A percentile compares a stretch with the other conserved stretches of the same genome.
These are phyloP conservation scores for Poeciliopsis prolifica DNA, from an alignment of 2,113 vertebrate genomes.

Conservation along the genomic window DNA sequence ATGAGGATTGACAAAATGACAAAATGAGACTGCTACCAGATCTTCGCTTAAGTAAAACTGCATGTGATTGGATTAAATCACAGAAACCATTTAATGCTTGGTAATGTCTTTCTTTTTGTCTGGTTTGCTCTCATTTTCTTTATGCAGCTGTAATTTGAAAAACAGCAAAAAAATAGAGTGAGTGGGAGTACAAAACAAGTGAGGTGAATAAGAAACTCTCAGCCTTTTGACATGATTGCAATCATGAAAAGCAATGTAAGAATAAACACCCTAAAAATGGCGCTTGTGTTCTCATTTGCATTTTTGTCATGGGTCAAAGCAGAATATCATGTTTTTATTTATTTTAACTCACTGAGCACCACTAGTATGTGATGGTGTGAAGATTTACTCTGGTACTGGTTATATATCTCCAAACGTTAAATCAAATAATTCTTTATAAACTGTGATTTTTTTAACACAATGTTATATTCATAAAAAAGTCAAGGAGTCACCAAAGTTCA, in stretches of 20 bases:
- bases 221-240: slow-evolving; percentile 51
- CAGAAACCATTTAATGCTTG: neutral
- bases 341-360: neutral
- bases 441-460: too few species aligned
- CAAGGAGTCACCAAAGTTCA: too few species aligned
- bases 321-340: neutral
- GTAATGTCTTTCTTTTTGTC: neutral
- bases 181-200: slow-evolving; percentile 35
- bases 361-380: too few species aligned
- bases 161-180: neutral
- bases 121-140: slow-evolving; percentile 4
- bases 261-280: slow-evolving; percentile 18
- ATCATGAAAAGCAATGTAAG: slow-evolving; percentile 27
- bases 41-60: slow-evolving; percentile 1
- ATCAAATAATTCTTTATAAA: neutral
- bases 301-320: neutral
- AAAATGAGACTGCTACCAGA: slow-evolving; percentile 5
- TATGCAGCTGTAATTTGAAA: neutral
- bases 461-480: too few species aligned
- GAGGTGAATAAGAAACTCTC: slow-evolving; percentile 36
- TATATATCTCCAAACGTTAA: neutral
- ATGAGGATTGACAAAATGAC: neutral
- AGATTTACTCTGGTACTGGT: too few species aligned
- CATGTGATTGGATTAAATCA: slow-evolving; percentile 11
- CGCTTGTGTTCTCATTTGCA: neutral